Conservation (phyloP, 2,888 invertebrate genomes). For the Carpatolechia fugitivella region DNA sequence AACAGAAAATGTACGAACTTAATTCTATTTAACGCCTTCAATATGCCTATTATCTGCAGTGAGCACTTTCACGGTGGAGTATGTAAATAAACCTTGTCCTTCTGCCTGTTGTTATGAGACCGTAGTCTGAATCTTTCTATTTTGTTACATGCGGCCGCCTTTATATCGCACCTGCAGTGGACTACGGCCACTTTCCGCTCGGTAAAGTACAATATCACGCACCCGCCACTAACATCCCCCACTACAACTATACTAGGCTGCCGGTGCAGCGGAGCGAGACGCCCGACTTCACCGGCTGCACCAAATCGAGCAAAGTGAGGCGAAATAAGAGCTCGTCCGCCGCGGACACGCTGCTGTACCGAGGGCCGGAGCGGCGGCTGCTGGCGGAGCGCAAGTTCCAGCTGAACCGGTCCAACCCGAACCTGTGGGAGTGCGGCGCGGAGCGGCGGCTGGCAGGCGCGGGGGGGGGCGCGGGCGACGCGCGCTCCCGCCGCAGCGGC, state of each 20-base stretch:
- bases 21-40: background rate
- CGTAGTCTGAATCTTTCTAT: constrained; percentile 69
- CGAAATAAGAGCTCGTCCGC: constrained; percentile 75
- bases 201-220: constrained; percentile 86
- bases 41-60: background rate
- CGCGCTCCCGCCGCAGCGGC: constrained; percentile 37
- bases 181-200: constrained; percentile 81
- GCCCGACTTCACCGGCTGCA: constrained; percentile 55
- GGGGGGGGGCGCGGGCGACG: constrained; percentile 56
- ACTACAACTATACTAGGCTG: constrained; percentile 66
- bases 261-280: constrained; percentile 59
- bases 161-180: constrained; percentile 81
- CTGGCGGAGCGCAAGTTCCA: constrained; percentile 62
- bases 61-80: constrained; percentile 9
- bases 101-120: constrained; percentile 27
- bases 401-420: constrained; percentile 72
- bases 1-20: constrained; percentile 26
- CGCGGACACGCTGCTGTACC: constrained; percentile 60
- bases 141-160: constrained; percentile 81
- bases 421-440: constrained; percentile 64
- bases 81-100: constrained; percentile 18
- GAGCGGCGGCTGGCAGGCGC: constrained; percentile 48
- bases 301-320: constrained; percentile 60
- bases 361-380: constrained; percentile 60
- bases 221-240: constrained; percentile 74